Evolutionary conservation across 2,113 vertebrate species (phyloP).

Genomic region (Austrofundulus limnaeus): DNA sequence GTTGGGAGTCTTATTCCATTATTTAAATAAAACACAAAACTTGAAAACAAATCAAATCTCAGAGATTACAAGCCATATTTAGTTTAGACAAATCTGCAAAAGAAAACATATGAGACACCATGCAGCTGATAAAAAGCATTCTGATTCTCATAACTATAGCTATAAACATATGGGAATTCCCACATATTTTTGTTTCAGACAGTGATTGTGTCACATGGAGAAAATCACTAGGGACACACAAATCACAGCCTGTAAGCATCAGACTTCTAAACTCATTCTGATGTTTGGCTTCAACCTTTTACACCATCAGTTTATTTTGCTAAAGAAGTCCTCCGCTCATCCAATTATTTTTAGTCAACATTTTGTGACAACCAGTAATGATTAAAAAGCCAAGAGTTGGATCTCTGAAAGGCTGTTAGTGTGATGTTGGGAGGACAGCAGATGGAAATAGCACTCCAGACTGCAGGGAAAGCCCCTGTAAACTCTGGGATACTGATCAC

Average conservation of each 20-base stretch:
- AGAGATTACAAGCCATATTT: conserved; percentile 1
- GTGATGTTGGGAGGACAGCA: conserved; percentile 42
- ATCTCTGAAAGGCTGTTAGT: conserved; percentile 44
- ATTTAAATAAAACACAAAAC: conserved; percentile 13
- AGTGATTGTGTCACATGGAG: conserved; percentile 53
- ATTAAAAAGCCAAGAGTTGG: conserved; percentile 48
- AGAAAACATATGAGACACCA: conserved; percentile 21
- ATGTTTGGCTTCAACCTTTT: conserved; percentile 54
- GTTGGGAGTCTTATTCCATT: conserved; percentile 8
- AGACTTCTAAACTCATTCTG: conserved; percentile 36
- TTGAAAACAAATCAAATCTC: conserved; percentile 12
- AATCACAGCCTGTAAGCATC: conserved; percentile 57
- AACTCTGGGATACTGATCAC: conserved; percentile 52
- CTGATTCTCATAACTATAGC: conserved; percentile 51
- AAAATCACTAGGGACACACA: conserved; percentile 57
- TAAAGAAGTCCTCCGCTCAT: conserved; percentile 28
- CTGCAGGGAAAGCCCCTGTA: conserved; percentile 70
- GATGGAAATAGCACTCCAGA: conserved; percentile 55
- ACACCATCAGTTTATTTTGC: conserved; percentile 58
- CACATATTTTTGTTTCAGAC: conserved; percentile 50
- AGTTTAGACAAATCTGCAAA: conserved; percentile 41
- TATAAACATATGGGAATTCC: conserved; percentile 66
- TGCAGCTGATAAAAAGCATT: conserved; percentile 48
- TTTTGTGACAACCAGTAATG: conserved; percentile 33
- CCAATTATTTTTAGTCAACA: conserved; percentile 42